Evolutionary conservation across 2,113 vertebrate genomes (phyloP), one percentile per base, ranked within the genome.

Genomic region (Esox niger): DNA sequence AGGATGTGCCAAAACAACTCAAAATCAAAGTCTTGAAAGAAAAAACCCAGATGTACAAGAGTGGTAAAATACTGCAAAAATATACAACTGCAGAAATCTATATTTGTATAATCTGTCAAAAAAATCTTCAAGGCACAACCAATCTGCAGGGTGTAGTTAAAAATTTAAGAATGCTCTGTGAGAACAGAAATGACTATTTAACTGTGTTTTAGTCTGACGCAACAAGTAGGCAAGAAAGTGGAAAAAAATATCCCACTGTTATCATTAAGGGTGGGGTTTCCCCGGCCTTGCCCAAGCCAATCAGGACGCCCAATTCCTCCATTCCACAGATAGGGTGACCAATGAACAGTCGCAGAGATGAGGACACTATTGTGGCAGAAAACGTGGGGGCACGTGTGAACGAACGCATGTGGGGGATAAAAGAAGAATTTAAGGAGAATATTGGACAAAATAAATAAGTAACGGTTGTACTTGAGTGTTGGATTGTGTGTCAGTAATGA

Each of bases 171-270:
- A 83, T 68, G 76, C 26, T 77, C 77, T 69, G 71, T 67, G 52
- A 21, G 33, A 75, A 78, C 65, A 62, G 83, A 87, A 87, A 77
- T 57, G 27, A 62, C 82, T 85, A 88, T 91, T 91, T 90, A 88
- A 87, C 60, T 55, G 26, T 82, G 81, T 81, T 87, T 84, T 76
- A 75, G 82, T 82, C 91, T 92, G 90, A 92, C 90, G 89, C 88
- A 92, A 92, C 72, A 77, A 7, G 60, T 77, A 82, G 82, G 89
- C 87, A 91, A 92, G 79, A 86, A 75, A 38, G 76, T 64, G 66
- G 86, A 90, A 88, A 90, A n/a, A 68, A 30, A 17, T 83, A 91
- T 70, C 81, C 84, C 3, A 7, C 13, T 17, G 35, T 78, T n/a
- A 11, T 79, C 76, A 82, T 85, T 85, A 26, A 64, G 82, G 88